A percentile compares a stretch with the other conserved stretches of the same genome.
Conservation (phyloP, 1,140 invertebrate genomes). For the Subanguina moxae region DNA sequence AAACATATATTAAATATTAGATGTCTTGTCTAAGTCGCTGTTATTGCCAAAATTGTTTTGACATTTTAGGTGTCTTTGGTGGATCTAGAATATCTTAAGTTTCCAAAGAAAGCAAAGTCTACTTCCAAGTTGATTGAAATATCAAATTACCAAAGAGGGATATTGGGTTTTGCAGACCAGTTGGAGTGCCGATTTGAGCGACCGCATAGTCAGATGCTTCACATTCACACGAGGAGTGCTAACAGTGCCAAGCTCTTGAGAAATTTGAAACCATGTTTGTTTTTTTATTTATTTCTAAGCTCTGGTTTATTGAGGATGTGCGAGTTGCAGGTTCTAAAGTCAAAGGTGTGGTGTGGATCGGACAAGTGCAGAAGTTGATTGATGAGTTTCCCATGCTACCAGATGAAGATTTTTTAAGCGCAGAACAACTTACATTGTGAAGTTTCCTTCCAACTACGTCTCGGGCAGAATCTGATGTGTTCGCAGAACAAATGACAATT, state of each 20-base stretch:
- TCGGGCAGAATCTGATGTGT: slow-evolving; percentile 33
- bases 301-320: not conserved
- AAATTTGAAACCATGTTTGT: slow-evolving; percentile 1
- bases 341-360: not conserved
- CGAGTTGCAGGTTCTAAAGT: not conserved
- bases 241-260: not conserved
- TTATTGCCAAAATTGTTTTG: not conserved
- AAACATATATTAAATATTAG: not conserved
- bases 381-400: not conserved
- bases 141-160: not conserved
- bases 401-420: not conserved
- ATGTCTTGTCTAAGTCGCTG: not conserved
- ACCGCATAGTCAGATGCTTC: slow-evolving; percentile 18
- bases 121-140: not conserved
- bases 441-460: slow-evolving; percentile 46
- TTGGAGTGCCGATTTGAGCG: slow-evolving; percentile 19
- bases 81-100: slow-evolving; percentile 18
- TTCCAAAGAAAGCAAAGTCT: slow-evolving; percentile 26
- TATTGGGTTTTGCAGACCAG: not conserved
- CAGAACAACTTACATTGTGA: slow-evolving; percentile 23
- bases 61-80: slow-evolving; percentile 29
- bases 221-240: slow-evolving; percentile 17
- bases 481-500: too few relatives aligned
- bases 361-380: not conserved
- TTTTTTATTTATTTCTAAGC: not conserved